Evolutionary conservation across 2,888 invertebrate species (phyloP).

Genomic region (Dicyrtoma fusca): DNA sequence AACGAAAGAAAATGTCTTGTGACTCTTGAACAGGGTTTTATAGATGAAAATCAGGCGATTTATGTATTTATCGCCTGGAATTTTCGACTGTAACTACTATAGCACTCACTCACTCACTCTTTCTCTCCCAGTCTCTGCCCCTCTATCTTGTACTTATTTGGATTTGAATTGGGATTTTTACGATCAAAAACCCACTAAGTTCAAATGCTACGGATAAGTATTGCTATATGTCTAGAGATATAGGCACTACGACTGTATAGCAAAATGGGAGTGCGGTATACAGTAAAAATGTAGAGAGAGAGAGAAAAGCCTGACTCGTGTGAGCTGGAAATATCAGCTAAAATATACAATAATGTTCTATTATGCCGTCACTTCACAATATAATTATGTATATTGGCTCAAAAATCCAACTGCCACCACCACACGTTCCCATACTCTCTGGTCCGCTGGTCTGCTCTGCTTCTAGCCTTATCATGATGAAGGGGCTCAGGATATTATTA

Average conservation of each 20-base stretch:
- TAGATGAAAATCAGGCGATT: conserved; percentile 39
- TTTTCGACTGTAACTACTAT: not conserved
- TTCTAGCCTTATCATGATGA: conserved; percentile 22
- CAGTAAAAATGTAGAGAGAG: conserved; percentile 2
- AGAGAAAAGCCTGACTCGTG: not conserved
- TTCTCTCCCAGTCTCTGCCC: not conserved
- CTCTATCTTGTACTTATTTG: too few relatives aligned
- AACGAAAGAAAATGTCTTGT: conserved; percentile 18
- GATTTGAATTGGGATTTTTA: too few relatives aligned
- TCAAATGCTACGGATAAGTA: not conserved
- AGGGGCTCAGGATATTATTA: conserved; percentile 17
- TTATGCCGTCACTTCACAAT: too few relatives aligned
- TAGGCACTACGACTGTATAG: not conserved
- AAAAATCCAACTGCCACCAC: too few relatives aligned
- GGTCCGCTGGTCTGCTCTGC: not conserved
- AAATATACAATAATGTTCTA: too few relatives aligned
- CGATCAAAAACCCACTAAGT: too few relatives aligned
- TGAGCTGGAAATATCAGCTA: too few relatives aligned
- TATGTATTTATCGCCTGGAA: conserved; percentile 35
- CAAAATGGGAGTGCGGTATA: too few relatives aligned
- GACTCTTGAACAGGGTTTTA: conserved; percentile 16
- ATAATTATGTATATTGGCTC: too few relatives aligned
- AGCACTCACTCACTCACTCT: not conserved
- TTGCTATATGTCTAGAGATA: not conserved
- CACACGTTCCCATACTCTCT: too few relatives aligned